phyloP scores from a whole-genome alignment of 2,113 vertebrate species.

The Andinoacara biseriatus region DNA sequence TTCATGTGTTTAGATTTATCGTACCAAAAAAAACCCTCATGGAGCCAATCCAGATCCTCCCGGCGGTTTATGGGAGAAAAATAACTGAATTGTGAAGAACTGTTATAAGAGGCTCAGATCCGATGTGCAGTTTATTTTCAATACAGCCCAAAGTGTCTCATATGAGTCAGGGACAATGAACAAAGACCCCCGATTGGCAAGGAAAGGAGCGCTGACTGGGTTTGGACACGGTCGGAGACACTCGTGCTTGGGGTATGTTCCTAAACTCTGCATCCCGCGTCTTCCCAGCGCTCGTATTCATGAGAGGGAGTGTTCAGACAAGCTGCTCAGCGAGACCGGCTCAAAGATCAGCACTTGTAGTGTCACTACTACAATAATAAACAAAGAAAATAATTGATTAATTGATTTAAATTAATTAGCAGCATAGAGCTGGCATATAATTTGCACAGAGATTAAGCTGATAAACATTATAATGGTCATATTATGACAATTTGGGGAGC shows the following conservation, averaged over 20 bases:
- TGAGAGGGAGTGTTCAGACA: constrained; percentile 24
- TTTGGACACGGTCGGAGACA: constrained; percentile 74
- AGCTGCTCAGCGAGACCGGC: neutral
- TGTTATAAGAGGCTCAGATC: neutral
- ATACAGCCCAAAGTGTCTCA: constrained; percentile 7
- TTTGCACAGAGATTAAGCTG: neutral
- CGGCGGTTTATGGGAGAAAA: neutral
- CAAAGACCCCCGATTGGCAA: constrained; percentile 66
- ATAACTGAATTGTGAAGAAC: neutral
- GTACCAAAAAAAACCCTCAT: neutral
- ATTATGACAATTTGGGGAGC: neutral
- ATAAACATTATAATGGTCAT: neutral
- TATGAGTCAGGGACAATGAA: constrained; percentile 65
- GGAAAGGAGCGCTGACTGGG: constrained; percentile 57
- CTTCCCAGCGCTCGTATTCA: neutral
- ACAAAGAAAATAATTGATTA: neutral
- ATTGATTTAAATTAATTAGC: neutral
- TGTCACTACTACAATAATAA: neutral
- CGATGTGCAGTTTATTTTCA: constrained; percentile 31
- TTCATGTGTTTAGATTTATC: neutral
- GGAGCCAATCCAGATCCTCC: constrained; percentile 15
- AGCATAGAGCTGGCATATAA: neutral
- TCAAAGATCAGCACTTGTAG: neutral
- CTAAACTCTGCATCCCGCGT: constrained; percentile 9
- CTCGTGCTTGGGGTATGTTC: constrained; percentile 80